Conservation (phyloP, 1,140 invertebrate genomes). For the Melitaea cinxia region DNA sequence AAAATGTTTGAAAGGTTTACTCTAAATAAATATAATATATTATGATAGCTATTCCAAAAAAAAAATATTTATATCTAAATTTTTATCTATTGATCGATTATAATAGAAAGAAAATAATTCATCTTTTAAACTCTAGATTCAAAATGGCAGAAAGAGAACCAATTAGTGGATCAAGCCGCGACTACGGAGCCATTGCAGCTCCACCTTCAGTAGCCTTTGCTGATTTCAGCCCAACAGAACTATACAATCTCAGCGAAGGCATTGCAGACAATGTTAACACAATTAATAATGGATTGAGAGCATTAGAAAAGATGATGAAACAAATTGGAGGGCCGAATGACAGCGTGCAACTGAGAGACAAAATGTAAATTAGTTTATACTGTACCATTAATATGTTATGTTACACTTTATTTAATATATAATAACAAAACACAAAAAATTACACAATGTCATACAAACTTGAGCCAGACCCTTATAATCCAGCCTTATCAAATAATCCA, state of each 20-base stretch:
- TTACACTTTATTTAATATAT: too few relatives aligned
- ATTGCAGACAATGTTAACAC: slow-evolving; percentile 91
- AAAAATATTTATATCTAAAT: too few relatives aligned
- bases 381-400: too few relatives aligned
- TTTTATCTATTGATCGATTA: not conserved
- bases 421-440: too few relatives aligned
- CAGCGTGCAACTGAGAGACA: slow-evolving; percentile 67
- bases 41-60: too few relatives aligned
- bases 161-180: slow-evolving; percentile 70
- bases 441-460: too few relatives aligned
- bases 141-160: slow-evolving; percentile 72
- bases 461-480: too few relatives aligned
- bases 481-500: too few relatives aligned
- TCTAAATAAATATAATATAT: too few relatives aligned
- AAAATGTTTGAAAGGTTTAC: not conserved
- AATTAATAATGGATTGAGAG: slow-evolving; percentile 86
- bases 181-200: slow-evolving; percentile 79
- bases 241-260: slow-evolving; percentile 88
- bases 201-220: slow-evolving; percentile 85
- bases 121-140: slow-evolving; percentile 31
- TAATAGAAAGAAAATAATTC: not conserved
- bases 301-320: slow-evolving; percentile 88
- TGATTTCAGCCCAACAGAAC: slow-evolving; percentile 87
- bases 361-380: slow-evolving; percentile 64
- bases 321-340: slow-evolving; percentile 90